A percentile compares a stretch with the other conserved stretches of the same genome.
phyloP scores from a whole-genome alignment of 1,140 invertebrate genomes.

The Gryon sp. region DNA sequence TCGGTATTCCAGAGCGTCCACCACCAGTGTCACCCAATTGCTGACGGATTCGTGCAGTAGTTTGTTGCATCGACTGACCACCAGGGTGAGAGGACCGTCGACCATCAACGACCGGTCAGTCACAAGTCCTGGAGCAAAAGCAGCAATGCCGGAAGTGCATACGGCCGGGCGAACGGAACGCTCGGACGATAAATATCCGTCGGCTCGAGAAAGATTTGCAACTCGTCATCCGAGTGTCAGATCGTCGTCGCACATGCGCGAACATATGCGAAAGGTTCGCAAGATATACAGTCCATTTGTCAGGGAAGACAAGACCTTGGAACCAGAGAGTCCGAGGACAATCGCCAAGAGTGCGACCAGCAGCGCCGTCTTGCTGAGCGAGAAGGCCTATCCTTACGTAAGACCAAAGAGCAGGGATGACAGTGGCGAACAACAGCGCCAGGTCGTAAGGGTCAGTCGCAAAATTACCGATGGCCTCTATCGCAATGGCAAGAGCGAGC shows the following conservation, averaged over 20 bases:
- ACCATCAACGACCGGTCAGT: slow-evolving; percentile 62
- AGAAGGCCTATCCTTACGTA: slow-evolving; percentile 85
- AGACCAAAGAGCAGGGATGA: slow-evolving; percentile 11
- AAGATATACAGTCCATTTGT: slow-evolving; percentile 70
- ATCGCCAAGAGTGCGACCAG: slow-evolving; percentile 77
- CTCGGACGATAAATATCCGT: slow-evolving; percentile 87
- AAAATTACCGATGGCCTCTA: slow-evolving; percentile 71
- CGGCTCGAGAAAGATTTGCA: slow-evolving; percentile 83
- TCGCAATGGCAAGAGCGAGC: slow-evolving; percentile 73
- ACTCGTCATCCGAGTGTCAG: slow-evolving; percentile 10
- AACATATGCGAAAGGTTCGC: not conserved
- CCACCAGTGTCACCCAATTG: slow-evolving; percentile 90
- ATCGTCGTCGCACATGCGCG: slow-evolving; percentile 65
- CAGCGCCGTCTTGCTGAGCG: slow-evolving; percentile 81
- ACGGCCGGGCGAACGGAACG: slow-evolving; percentile 70
- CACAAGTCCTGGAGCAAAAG: slow-evolving; percentile 20
- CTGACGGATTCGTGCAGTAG: slow-evolving; percentile 91
- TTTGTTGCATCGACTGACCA: slow-evolving; percentile 87
- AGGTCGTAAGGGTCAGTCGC: slow-evolving; percentile 47
- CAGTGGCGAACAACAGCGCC: slow-evolving; percentile 6
- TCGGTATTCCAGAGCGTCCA: slow-evolving; percentile 84
- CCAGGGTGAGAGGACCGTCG: slow-evolving; percentile 85
- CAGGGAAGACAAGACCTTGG: slow-evolving; percentile 83
- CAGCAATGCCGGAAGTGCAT: slow-evolving; percentile 7
- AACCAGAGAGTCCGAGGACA: slow-evolving; percentile 77